These are phyloP conservation scores for Theristus sp. DNA, from an alignment of 2,888 invertebrate genomes.

Conservation along the genomic window DNA sequence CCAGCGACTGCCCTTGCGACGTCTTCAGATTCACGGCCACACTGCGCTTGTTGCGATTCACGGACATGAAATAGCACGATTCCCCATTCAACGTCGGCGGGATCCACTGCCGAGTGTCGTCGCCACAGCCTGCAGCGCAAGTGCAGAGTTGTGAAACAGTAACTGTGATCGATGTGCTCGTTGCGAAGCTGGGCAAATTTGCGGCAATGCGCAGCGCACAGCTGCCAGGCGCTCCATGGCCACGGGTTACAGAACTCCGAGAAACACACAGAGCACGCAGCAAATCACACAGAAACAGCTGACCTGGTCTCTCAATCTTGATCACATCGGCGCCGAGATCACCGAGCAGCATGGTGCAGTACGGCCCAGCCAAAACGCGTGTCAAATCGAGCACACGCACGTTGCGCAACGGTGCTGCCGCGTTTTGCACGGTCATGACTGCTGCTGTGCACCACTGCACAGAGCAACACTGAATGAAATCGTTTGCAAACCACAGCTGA, in stretches of 20 bases:
- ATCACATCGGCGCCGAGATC: slow-evolving; percentile 81
- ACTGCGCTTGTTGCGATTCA: slow-evolving; percentile 86
- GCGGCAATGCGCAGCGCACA: too few species aligned
- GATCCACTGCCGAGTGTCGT: slow-evolving; percentile 78
- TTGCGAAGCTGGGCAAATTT: too few species aligned
- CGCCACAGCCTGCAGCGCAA: slow-evolving; percentile 42
- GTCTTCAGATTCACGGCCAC: slow-evolving; percentile 64
- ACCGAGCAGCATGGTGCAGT: slow-evolving; percentile 75
- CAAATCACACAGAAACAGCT: neutral
- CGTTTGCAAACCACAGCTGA: too few species aligned
- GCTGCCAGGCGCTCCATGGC: too few species aligned
- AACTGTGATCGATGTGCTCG: too few species aligned
- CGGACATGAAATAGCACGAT: slow-evolving; percentile 60
- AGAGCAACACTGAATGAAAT: too few species aligned
- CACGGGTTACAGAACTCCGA: too few species aligned
- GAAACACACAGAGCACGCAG: neutral
- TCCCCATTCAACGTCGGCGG: slow-evolving; percentile 48
- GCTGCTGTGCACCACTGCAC: too few species aligned
- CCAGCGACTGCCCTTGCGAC: slow-evolving; percentile 48
- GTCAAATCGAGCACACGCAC: slow-evolving; percentile 11
- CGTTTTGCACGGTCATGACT: too few species aligned
- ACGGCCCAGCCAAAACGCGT: slow-evolving; percentile 76
- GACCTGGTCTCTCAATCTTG: slow-evolving; percentile 65
- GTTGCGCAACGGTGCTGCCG: neutral
- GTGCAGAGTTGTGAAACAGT: too few species aligned